Evolutionary conservation across 53 echinoderm and acorn worm species (phyloP).

Genomic region (Actinopyga echinites): DNA sequence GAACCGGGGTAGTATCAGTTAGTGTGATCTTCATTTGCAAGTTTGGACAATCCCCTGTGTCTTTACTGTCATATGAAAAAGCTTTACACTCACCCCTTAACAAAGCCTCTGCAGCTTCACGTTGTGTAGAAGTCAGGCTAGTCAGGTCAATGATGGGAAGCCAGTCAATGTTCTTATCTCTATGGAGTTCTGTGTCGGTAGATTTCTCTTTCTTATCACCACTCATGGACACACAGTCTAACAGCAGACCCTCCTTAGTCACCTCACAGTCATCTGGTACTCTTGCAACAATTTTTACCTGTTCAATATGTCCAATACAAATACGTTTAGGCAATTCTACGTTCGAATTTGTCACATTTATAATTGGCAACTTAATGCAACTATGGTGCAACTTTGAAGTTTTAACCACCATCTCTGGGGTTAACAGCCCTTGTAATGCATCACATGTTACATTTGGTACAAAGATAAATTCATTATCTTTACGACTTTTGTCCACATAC

Average conservation of each 20-base stretch:
- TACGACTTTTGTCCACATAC: not conserved
- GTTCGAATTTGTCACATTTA: no score
- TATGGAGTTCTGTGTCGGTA: no score
- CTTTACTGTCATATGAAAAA: constrained; percentile 57
- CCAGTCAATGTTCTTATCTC: no score
- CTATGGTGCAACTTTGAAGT: no score
- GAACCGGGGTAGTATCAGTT: constrained; percentile 50
- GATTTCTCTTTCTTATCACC: not conserved
- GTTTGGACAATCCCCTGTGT: constrained; percentile 8
- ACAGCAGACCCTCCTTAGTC: not conserved
- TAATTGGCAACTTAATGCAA: not conserved
- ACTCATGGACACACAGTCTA: not conserved
- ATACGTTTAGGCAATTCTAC: not conserved
- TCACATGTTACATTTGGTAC: not conserved
- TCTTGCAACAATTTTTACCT: not conserved
- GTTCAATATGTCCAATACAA: not conserved
- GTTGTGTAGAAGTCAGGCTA: constrained; percentile 23
- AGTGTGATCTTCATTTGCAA: constrained; percentile 18
- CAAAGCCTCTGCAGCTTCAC: not conserved
- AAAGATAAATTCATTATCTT: no score
- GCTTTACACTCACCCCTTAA: constrained; percentile 41
- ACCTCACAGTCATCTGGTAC: not conserved
- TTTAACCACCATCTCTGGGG: no score
- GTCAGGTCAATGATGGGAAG: constrained; percentile 41
- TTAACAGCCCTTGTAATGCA: not conserved